These are phyloP conservation scores for Neosilurus hyrtlii DNA, from an alignment of 2,797 vertebrate species.

Conservation along the genomic window DNA sequence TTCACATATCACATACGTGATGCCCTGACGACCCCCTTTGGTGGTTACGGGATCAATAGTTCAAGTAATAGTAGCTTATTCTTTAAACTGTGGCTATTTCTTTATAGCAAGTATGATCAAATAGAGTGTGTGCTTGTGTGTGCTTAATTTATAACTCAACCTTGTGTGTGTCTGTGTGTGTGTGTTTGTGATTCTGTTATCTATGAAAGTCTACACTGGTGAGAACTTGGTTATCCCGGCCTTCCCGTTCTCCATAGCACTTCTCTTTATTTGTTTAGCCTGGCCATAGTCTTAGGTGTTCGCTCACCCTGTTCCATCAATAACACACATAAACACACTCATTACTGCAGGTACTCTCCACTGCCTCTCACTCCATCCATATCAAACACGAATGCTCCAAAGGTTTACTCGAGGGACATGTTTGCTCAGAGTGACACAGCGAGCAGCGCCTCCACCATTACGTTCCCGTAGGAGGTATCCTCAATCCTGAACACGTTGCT, in stretches of 20 bases:
- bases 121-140: background rate
- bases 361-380: background rate
- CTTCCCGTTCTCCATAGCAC: background rate
- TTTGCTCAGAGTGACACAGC: background rate
- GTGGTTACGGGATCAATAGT: no score
- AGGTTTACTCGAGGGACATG: background rate
- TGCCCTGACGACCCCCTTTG: no score
- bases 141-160: background rate
- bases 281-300: background rate
- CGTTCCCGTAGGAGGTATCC: background rate
- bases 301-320: conserved; percentile 10
- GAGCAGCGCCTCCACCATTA: background rate
- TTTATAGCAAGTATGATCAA: background rate
- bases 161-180: conserved; percentile 17
- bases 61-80: background rate
- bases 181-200: background rate
- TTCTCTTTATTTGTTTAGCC: background rate
- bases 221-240: conserved; percentile 12
- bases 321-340: conserved; percentile 35
- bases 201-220: conserved; percentile 41
- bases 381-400: background rate
- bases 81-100: background rate
- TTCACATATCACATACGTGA: no score
- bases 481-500: background rate
- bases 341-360: background rate